Conservation (phyloP, 1,140 invertebrate species). For the Sarcophaga peregrina region DNA sequence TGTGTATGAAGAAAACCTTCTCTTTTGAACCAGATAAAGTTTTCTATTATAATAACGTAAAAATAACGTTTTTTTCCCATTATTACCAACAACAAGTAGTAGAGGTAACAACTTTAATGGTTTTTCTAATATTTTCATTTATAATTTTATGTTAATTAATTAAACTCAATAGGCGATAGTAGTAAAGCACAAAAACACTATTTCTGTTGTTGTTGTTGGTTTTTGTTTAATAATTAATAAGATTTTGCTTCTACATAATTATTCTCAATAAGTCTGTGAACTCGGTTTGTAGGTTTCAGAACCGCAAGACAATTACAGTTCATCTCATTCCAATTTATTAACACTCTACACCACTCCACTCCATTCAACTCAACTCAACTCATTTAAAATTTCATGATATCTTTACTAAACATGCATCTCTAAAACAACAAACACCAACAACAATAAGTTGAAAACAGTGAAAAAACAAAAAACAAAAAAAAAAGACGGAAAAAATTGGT, state of each 20-base stretch:
- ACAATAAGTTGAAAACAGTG: too few species aligned
- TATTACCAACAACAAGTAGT: neutral
- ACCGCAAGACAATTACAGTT: too few species aligned
- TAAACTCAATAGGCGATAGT: too few species aligned
- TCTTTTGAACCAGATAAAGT: neutral
- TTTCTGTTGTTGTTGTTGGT: neutral
- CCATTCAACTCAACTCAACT: neutral
- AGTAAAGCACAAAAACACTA: neutral
- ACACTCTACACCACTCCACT: too few species aligned
- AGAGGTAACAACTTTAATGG: neutral
- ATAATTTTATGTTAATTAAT: constrained; percentile 32
- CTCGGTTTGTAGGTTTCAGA: constrained; percentile 30
- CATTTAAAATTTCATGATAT: neutral
- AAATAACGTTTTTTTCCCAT: neutral
- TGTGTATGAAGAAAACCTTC: neutral
- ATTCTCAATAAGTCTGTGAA: constrained; percentile 34
- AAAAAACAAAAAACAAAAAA: too few species aligned
- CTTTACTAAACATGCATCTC: neutral
- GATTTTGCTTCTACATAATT: constrained; percentile 15
- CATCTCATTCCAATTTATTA: neutral
- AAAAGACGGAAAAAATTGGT: neutral
- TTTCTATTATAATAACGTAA: too few species aligned
- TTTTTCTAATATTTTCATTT: neutral
- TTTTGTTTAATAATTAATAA: constrained; percentile 23
- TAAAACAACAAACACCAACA: neutral